phyloP scores from a whole-genome alignment of 2,888 invertebrate genomes.

The Leptothorax acervorum region DNA sequence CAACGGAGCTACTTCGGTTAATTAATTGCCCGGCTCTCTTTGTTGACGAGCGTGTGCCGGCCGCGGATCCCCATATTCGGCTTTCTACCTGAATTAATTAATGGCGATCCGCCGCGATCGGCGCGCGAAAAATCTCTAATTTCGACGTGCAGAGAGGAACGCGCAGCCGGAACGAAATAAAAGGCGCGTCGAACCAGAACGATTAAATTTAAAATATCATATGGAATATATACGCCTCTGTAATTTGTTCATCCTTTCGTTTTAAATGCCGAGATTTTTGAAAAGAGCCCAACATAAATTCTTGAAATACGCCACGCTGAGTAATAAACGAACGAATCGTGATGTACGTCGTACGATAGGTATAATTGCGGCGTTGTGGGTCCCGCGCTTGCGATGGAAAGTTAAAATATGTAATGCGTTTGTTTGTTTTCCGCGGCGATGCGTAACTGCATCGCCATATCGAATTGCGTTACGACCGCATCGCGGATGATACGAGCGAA shows the following conservation, averaged over 20 bases:
- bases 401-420: conserved; percentile 37
- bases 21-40: conserved; percentile 73
- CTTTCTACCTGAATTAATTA: conserved; percentile 73
- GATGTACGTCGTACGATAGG: not conserved
- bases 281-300: not conserved
- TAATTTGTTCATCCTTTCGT: not conserved
- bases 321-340: conserved; percentile 30
- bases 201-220: conserved; percentile 46
- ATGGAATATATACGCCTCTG: not conserved
- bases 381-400: not conserved
- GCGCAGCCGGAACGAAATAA: not conserved
- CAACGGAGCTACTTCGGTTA: conserved; percentile 70
- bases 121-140: conserved; percentile 61
- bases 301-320: conserved; percentile 12
- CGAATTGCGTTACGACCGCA: conserved; percentile 21
- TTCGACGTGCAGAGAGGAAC: conserved; percentile 11
- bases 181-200: conserved; percentile 33
- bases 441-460: not conserved
- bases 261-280: conserved; percentile 28
- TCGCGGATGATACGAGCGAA: conserved; percentile 27
- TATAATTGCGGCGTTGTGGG: conserved; percentile 7
- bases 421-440: conserved; percentile 30
- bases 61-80: conserved; percentile 66
- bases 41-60: conserved; percentile 70
- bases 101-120: conserved; percentile 58